Evolutionary conservation across 2,113 vertebrate species (phyloP).

Genomic region (Dipodomys stephensi): DNA sequence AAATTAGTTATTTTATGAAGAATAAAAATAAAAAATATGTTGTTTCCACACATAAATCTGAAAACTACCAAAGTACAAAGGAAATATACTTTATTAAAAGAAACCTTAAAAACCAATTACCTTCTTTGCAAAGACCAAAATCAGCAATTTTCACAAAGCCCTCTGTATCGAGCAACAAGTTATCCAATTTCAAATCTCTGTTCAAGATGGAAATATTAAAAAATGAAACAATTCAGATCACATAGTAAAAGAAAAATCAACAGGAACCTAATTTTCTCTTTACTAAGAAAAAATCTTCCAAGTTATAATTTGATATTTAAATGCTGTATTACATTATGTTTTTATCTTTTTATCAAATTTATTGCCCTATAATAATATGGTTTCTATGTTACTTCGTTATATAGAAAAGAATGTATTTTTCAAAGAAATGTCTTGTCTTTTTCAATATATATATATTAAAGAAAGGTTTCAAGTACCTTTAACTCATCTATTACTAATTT

Average conservation of each 20-base stretch:
- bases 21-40: conserved; percentile 54
- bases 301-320: conserved; percentile 52
- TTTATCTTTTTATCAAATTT: conserved; percentile 50
- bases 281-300: conserved; percentile 31
- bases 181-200: conserved; percentile 99
- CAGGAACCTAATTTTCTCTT: conserved; percentile 27
- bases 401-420: conserved; percentile 2
- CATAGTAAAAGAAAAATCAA: conserved; percentile 30
- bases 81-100: conserved; percentile 46
- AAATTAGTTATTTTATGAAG: conserved; percentile 14
- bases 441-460: neutral
- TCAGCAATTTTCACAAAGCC: conserved; percentile 99
- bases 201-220: conserved; percentile 72
- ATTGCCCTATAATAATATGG: neutral
- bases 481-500: neutral
- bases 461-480: too few species aligned
- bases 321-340: neutral
- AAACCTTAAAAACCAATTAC: conserved; percentile 84
- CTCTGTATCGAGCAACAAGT: conserved; percentile 97
- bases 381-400: conserved; percentile 41
- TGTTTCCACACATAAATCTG: conserved; percentile 43
- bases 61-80: conserved; percentile 65
- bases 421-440: conserved; percentile 14
- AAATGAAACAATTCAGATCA: conserved; percentile 67
- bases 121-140: conserved; percentile 99